These are phyloP conservation scores for Cremastobaeus sp. DNA, from an alignment of 2,888 invertebrate species.

Conservation along the genomic window DNA sequence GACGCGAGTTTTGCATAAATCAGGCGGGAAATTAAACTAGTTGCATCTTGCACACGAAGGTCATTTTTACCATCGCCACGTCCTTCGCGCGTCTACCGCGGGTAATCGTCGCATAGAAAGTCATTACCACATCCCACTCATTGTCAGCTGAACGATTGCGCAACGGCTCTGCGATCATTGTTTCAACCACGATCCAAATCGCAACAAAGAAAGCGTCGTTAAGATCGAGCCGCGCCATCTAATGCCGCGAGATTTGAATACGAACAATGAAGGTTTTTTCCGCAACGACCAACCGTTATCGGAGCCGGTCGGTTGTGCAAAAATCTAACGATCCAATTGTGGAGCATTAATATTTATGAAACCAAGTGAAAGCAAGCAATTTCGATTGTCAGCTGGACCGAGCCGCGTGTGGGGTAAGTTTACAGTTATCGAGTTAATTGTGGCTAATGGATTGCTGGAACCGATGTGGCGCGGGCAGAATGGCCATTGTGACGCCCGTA, in stretches of 20 bases:
- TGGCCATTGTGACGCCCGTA: too few relatives aligned
- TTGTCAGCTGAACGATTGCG: constrained; percentile 51
- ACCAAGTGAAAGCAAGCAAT: too few relatives aligned
- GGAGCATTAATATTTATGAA: too few relatives aligned
- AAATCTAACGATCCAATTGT: too few relatives aligned
- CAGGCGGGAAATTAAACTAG: constrained; percentile 32
- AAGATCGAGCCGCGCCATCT: constrained; percentile 36
- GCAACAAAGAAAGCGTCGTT: constrained; percentile 42
- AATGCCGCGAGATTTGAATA: constrained; percentile 33
- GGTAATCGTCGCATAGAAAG: constrained; percentile 64
- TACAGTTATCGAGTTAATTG: too few relatives aligned
- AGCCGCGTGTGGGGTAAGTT: too few relatives aligned
- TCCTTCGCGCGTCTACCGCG: constrained; percentile 53
- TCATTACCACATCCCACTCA: constrained; percentile 66
- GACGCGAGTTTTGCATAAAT: constrained; percentile 4
- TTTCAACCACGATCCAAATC: constrained; percentile 33
- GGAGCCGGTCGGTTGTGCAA: constrained; percentile 8
- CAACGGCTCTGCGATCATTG: constrained; percentile 51
- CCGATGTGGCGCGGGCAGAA: too few relatives aligned
- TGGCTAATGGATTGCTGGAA: too few relatives aligned
- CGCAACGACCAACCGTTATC: too few relatives aligned
- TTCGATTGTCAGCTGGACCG: too few relatives aligned
- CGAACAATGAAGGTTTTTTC: constrained; percentile 18
- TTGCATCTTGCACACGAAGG: constrained; percentile 51
- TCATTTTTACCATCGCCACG: constrained; percentile 49